phyloP scores from a whole-genome alignment of 2,888 invertebrate genomes.

The Parthenolecanium corni region DNA sequence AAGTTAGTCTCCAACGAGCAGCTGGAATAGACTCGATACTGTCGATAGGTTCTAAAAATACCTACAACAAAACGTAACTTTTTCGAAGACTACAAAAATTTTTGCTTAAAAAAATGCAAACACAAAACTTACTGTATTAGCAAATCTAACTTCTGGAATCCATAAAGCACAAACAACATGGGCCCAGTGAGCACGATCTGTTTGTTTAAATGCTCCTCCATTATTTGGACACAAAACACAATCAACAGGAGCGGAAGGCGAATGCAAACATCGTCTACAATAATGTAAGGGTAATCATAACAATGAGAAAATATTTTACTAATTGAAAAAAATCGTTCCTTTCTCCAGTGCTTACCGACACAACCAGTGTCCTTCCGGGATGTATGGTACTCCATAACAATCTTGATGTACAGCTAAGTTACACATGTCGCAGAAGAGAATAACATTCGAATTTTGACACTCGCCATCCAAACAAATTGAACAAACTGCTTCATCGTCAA shows the following conservation, averaged over 20 bases:
- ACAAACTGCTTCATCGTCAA: slow-evolving; percentile 96
- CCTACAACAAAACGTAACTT: slow-evolving; percentile 34
- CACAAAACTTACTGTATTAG: slow-evolving; percentile 69
- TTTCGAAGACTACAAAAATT: neutral
- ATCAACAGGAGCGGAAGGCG: slow-evolving; percentile 88
- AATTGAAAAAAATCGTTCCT: too few relatives aligned
- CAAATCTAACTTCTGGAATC: slow-evolving; percentile 97
- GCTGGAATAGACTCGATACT: slow-evolving; percentile 91
- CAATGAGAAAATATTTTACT: neutral
- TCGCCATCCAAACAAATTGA: slow-evolving; percentile 98
- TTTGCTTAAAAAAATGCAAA: neutral
- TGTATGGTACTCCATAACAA: slow-evolving; percentile 95
- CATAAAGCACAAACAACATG: slow-evolving; percentile 98
- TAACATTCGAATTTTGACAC: slow-evolving; percentile 96
- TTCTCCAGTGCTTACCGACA: slow-evolving; percentile 52
- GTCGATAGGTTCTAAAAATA: slow-evolving; percentile 92
- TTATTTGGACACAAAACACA: slow-evolving; percentile 97
- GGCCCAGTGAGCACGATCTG: slow-evolving; percentile 90
- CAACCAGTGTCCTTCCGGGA: slow-evolving; percentile 95
- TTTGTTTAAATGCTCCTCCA: slow-evolving; percentile 97
- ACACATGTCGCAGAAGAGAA: slow-evolving; percentile 99
- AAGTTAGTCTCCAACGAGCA: slow-evolving; percentile 90
- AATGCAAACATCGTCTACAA: slow-evolving; percentile 74
- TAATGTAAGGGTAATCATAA: neutral
- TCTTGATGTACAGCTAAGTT: slow-evolving; percentile 98